Evolutionary conservation across 2,888 invertebrate genomes (phyloP), one percentile per base, ranked within the genome.

Genomic region (Dicyrtoma fusca): DNA sequence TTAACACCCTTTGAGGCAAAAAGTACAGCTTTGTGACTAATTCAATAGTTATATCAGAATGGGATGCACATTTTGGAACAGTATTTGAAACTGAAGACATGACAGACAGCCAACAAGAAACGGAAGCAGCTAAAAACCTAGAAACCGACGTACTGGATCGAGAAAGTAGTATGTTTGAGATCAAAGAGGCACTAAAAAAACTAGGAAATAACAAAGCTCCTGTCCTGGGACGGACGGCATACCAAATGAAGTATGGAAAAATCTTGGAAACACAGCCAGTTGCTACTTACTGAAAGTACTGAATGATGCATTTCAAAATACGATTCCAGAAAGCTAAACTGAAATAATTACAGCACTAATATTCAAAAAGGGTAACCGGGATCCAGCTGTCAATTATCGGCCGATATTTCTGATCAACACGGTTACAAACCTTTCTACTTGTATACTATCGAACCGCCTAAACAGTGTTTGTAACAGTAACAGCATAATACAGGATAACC

Each of bases 211-310:
- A n/a, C n/a, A n/a, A n/a, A n/a, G n/a, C n/a, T n/a, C n/a, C n/a
- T n/a, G n/a, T n/a, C n/a, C n/a, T n/a, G 45, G 63, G 8, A 19
- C n/a, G 1, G 63, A 63, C 42, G 63, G 63, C 13, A 63, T 63
- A 10, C 63, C 44, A 44, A 42, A 63, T 63, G 8, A 34, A 34
- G 34, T 34, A 34, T 34, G 8, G 34, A 34, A 34, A 34, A 34
- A 34, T 34, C 34, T 63, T 10, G 63, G 19, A 2, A 17, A 21
- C 3, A 14, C 8, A 21, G 10, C 45, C n/a, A 3, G 8, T 8
- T 4, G 5, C 10, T 19, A 10, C 10, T 19, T 63, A n/a, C 11
- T 44, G 6, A 17, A 45, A 19, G 1, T 45, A 10, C 23, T 63
- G 6, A 63, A 63, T 21, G 42, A 63, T 1, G 45, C 42, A 45